Percentiles rank a stretch among this genome's conserved stretches.
phyloP scores from a whole-genome alignment of 2,797 vertebrate genomes.

The Sparus aurata region DNA sequence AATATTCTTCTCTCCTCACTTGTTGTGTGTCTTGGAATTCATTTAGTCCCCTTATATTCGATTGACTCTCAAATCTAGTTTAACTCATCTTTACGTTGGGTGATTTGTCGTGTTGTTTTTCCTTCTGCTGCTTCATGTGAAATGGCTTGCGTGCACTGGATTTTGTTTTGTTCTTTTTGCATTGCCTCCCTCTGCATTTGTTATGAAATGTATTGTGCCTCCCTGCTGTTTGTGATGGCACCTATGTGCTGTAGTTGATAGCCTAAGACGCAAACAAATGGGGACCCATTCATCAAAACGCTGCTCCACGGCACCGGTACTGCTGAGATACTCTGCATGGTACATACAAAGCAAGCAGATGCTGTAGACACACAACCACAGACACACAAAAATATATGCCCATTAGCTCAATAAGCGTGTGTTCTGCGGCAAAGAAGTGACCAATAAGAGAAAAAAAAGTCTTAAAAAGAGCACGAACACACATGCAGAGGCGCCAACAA shows the following conservation, averaged over 20 bases:
- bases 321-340: neutral
- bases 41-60: neutral
- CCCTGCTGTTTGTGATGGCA: neutral
- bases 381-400: neutral
- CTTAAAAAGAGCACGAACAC: neutral
- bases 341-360: neutral
- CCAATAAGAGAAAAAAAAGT: accelerated
- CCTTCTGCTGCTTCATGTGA: neutral
- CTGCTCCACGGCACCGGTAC: neutral
- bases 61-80: neutral
- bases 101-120: neutral
- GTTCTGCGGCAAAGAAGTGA: neutral
- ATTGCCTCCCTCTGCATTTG: neutral
- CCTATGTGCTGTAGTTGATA: neutral
- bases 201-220: neutral
- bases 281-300: neutral
- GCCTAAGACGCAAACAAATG: neutral
- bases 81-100: neutral
- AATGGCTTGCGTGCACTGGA: no score
- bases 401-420: neutral
- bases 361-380: neutral
- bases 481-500: neutral
- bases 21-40: neutral
- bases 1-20: neutral
- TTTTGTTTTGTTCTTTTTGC: neutral